phyloP scores from a whole-genome alignment of 2,113 vertebrate genomes.

The Thalassarche chlororhynchos region DNA sequence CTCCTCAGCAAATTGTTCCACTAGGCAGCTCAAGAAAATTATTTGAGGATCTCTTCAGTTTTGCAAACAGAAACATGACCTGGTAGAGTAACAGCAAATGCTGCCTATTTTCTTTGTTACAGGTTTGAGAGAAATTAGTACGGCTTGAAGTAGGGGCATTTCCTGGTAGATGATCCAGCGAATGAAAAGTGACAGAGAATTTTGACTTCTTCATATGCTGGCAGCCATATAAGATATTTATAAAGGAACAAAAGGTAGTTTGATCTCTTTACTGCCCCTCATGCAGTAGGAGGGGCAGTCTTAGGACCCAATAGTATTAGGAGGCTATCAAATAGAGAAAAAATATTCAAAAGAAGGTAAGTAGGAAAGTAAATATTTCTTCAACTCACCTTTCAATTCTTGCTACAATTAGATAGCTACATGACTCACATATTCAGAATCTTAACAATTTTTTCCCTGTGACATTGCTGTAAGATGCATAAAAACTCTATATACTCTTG shows the following conservation, averaged over 20 bases:
- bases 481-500: not conserved
- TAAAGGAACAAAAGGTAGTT: not conserved
- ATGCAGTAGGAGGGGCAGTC: not conserved
- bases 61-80: not conserved
- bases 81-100: not conserved
- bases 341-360: not conserved
- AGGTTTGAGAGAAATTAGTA: not conserved
- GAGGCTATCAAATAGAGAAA: not conserved
- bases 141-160: not conserved
- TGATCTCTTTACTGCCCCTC: not conserved
- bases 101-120: not conserved
- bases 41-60: not conserved
- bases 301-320: not conserved
- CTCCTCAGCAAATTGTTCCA: not conserved
- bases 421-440: not conserved
- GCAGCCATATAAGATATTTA: not conserved
- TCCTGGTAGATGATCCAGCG: not conserved
- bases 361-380: not conserved
- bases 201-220: not conserved
- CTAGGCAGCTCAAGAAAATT: not conserved
- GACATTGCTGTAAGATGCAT: not conserved
- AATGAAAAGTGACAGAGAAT: not conserved
- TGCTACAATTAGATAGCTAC: not conserved
- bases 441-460: not conserved
- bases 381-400: not conserved